Evolutionary conservation across 2,797 vertebrate species (phyloP), one percentile per base, ranked within the genome.

Genomic region (Octomys mimax): DNA sequence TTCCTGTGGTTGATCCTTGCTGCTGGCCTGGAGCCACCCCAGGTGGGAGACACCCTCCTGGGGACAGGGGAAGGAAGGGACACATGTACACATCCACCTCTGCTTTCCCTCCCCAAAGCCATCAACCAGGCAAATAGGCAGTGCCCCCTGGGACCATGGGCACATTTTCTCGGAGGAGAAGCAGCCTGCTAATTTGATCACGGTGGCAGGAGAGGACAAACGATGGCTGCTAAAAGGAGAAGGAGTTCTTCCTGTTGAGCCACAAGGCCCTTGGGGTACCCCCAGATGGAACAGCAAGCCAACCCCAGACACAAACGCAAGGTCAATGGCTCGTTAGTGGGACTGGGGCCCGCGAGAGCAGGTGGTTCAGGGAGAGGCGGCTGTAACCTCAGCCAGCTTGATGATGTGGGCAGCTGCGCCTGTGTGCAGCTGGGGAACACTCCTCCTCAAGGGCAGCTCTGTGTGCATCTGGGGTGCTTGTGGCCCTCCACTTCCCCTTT

Each of bases 161-260:
- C 93, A 96, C 94, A 97, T 96, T 98, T 98, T 98, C 97, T 98
- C 92, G 0, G 84, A 97, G 91, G 98, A 98, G 92, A 89, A 98
- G 96, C 94, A 93, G 87, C 95, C 95, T 96, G 91, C 95, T 98
- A 99, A 98, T 98, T 94, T 92, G 98, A 99, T 98, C 97, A 98
- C 93, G 33, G 33, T 95, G 98, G 93, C 92, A 87, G 94, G 96
- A 91, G 88, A 97, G 91, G 93, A 94, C 98, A 66, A 98, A 87
- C 54, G 42, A 96, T 97, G 81, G 79, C 0, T 0, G 98, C 96
- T 96, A 96, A 98, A 98, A 98, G 92, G 87, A 98, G 97, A 97
- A 98, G 96, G 97, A 97, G 93, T 98, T 98, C 95, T 98, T 98
- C 96, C 96, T 95, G 2, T 97, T 96, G 96, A 97, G 97, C 87